Conservation (phyloP, 2,888 invertebrate genomes). For the Cryptus armator region DNA sequence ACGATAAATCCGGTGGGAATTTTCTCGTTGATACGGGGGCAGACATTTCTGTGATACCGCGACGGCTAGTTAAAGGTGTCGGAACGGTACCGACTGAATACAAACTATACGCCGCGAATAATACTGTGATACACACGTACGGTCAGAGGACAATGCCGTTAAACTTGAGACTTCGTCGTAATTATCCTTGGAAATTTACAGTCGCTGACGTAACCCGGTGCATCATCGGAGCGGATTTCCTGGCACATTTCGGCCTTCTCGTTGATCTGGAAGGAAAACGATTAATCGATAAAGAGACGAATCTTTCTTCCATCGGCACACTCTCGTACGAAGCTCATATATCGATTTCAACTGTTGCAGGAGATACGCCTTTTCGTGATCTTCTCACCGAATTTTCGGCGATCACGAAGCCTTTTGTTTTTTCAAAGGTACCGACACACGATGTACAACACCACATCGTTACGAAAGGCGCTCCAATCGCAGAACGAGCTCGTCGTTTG, state of each 20-base stretch:
- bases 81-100: slow-evolving; percentile 62
- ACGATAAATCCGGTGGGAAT: slow-evolving; percentile 43
- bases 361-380: slow-evolving; percentile 45
- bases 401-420: slow-evolving; percentile 52
- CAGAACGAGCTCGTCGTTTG: slow-evolving; percentile 70
- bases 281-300: slow-evolving; percentile 68
- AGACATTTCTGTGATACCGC: slow-evolving; percentile 69
- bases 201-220: slow-evolving; percentile 78
- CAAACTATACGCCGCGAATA: slow-evolving; percentile 78
- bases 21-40: slow-evolving; percentile 72
- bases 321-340: background rate
- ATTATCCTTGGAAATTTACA: slow-evolving; percentile 76
- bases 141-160: slow-evolving; percentile 71
- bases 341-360: slow-evolving; percentile 44
- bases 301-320: slow-evolving; percentile 34
- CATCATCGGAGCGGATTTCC: slow-evolving; percentile 79
- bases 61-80: too few species aligned
- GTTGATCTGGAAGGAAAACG: slow-evolving; percentile 74
- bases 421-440: slow-evolving; percentile 52
- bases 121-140: slow-evolving; percentile 76
- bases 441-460: slow-evolving; percentile 65
- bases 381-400: slow-evolving; percentile 53
- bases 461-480: slow-evolving; percentile 70
- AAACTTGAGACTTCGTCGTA: slow-evolving; percentile 75
- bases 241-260: slow-evolving; percentile 75